These are phyloP conservation scores for Ophion ventricosus DNA, from an alignment of 2,888 invertebrate species.

Conservation along the genomic window DNA sequence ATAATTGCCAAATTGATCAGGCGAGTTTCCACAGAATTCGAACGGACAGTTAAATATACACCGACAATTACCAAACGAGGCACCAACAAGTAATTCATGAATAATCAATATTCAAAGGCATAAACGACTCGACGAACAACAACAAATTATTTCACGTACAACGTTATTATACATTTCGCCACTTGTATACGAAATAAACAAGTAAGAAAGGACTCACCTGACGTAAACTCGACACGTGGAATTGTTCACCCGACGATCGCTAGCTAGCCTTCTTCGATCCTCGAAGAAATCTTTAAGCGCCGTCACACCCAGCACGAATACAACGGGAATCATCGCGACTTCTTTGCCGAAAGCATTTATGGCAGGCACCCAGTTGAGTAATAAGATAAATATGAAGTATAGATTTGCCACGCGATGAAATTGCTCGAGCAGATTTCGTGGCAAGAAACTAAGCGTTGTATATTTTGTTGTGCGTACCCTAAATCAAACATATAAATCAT, in stretches of 20 bases:
- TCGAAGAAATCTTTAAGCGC: conserved; percentile 98
- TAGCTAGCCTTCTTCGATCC: conserved; percentile 93
- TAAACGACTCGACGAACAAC: background rate
- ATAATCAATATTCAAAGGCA: background rate
- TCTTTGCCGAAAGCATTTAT: conserved; percentile 98
- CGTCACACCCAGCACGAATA: conserved; percentile 97
- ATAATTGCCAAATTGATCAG: too few relatives aligned
- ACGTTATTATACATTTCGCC: background rate
- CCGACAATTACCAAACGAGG: background rate
- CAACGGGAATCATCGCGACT: conserved; percentile 96
- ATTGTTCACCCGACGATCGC: conserved; percentile 97
- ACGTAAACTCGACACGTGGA: conserved; percentile 95
- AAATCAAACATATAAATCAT: conserved; percentile 38
- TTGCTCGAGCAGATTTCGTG: conserved; percentile 98
- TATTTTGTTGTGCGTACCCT: conserved; percentile 97
- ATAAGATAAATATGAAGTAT: conserved; percentile 98
- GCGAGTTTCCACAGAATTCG: background rate
- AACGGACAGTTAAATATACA: too few relatives aligned
- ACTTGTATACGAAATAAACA: background rate
- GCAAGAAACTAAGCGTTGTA: conserved; percentile 95
- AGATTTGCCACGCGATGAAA: conserved; percentile 99
- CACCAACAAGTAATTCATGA: background rate
- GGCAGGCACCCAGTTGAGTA: conserved; percentile 97
- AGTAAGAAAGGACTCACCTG: conserved; percentile 87
- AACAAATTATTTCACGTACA: background rate